Evolutionary conservation across 2,113 vertebrate genomes (phyloP).

Genomic region (Nycticebus coucang): DNA sequence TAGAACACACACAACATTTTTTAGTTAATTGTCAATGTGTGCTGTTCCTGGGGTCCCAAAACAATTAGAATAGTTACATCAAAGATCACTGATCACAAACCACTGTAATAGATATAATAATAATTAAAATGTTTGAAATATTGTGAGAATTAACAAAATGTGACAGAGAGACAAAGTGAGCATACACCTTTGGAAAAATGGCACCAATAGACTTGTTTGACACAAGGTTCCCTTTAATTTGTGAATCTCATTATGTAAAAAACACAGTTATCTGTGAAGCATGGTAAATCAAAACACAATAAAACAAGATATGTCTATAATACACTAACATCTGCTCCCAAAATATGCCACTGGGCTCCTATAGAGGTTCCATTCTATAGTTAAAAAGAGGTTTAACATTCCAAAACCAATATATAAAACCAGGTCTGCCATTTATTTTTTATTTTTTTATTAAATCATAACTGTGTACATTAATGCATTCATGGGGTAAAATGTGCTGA

Average conservation of each 20-base stretch:
- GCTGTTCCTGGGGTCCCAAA: not conserved
- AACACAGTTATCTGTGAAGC: not conserved
- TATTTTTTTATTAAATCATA: too few species aligned
- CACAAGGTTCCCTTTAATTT: not conserved
- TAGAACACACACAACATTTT: not conserved
- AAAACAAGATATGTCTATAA: not conserved
- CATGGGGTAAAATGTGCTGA: too few species aligned
- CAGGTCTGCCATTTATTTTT: not conserved
- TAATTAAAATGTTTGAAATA: not conserved
- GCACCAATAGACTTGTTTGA: not conserved
- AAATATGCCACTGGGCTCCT: not conserved
- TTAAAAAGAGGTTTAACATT: conserved; percentile 3
- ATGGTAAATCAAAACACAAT: not conserved
- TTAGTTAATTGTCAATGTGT: not conserved
- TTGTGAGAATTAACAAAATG: not conserved
- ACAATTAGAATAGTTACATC: not conserved
- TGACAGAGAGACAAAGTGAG: not conserved
- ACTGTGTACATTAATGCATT: too few species aligned
- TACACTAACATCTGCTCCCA: not conserved
- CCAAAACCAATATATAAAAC: conserved; percentile 12
- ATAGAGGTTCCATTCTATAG: not conserved
- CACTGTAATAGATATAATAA: not conserved
- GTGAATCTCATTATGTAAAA: not conserved
- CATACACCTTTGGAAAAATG: not conserved
- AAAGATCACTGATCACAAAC: not conserved